Evolutionary conservation across 1,140 invertebrate genomes (phyloP).

Genomic region (Rhizoglyphus robini): DNA sequence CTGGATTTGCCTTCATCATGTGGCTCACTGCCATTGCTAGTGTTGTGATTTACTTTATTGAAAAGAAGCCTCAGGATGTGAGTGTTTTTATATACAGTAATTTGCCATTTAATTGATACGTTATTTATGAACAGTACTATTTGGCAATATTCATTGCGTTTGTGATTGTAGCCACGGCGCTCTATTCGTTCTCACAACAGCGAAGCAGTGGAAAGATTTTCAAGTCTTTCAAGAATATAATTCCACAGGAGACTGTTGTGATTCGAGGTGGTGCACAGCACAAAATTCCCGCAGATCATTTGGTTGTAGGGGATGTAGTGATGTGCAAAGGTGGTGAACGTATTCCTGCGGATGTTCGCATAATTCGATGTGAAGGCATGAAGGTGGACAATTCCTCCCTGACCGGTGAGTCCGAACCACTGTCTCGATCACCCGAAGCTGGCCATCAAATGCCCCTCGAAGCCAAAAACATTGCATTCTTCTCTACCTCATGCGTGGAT

Average conservation of each 20-base stretch:
- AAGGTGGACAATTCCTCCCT: constrained; percentile 51
- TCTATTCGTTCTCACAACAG: constrained; percentile 36
- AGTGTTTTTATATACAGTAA: constrained; percentile 26
- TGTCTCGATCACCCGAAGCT: not conserved
- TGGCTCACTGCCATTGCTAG: not conserved
- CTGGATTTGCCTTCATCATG: constrained; percentile 15
- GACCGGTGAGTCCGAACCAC: constrained; percentile 51
- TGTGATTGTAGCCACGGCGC: constrained; percentile 33
- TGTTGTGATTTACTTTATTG: not conserved
- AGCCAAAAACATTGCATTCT: not conserved
- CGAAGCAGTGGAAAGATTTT: constrained; percentile 30
- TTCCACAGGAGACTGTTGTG: constrained; percentile 71
- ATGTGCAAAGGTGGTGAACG: constrained; percentile 60
- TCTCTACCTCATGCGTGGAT: no score
- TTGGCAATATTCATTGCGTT: constrained; percentile 30
- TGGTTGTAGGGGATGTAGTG: constrained; percentile 59
- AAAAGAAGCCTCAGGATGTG: not conserved
- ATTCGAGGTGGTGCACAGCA: constrained; percentile 81
- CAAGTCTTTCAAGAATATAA: constrained; percentile 27
- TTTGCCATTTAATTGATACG: not conserved
- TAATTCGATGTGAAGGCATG: not conserved
- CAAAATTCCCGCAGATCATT: constrained; percentile 61
- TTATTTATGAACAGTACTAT: constrained; percentile 36
- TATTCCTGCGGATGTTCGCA: constrained; percentile 3
- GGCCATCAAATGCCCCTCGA: not conserved